Conservation (phyloP, 2,888 invertebrate genomes). For the Cerceris ruficornis region DNA sequence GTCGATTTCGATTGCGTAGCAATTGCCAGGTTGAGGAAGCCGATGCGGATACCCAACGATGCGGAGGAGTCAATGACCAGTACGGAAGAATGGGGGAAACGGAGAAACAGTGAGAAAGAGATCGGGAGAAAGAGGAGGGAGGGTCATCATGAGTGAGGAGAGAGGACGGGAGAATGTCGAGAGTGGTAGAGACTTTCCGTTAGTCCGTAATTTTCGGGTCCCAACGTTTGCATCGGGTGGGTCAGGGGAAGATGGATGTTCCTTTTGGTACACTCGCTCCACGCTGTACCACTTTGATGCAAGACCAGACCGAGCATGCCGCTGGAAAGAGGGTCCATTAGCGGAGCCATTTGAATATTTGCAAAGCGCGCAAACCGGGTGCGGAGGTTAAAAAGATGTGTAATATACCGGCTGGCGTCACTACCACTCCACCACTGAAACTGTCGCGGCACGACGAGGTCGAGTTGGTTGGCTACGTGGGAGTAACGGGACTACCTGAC, state of each 20-base stretch:
- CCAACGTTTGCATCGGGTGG: constrained; percentile 68
- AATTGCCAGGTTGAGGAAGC: not conserved
- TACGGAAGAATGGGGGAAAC: constrained; percentile 45
- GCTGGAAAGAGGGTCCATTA: constrained; percentile 74
- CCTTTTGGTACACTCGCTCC: constrained; percentile 68
- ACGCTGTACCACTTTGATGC: constrained; percentile 75
- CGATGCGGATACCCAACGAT: constrained; percentile 20
- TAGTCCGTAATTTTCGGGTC: constrained; percentile 76
- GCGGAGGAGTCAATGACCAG: constrained; percentile 64
- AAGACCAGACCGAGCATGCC: constrained; percentile 69
- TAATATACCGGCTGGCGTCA: constrained; percentile 78
- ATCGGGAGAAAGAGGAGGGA: constrained; percentile 1
- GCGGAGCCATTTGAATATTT: constrained; percentile 80
- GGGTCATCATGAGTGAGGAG: constrained; percentile 21
- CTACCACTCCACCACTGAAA: constrained; percentile 72
- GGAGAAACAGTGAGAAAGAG: constrained; percentile 17
- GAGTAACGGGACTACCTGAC: constrained; percentile 71
- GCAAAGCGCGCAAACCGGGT: constrained; percentile 76
- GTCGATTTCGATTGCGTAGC: constrained; percentile 34
- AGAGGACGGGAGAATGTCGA: constrained; percentile 10
- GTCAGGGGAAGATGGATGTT: constrained; percentile 75
- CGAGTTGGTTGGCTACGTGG: constrained; percentile 47
- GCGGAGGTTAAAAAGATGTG: constrained; percentile 77
- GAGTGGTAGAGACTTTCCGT: constrained; percentile 67
- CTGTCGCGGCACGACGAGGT: constrained; percentile 68